Base-by-base conservation (phyloP, 2,113 vertebrate species). In the Rhadina sibilatrix region DNA sequence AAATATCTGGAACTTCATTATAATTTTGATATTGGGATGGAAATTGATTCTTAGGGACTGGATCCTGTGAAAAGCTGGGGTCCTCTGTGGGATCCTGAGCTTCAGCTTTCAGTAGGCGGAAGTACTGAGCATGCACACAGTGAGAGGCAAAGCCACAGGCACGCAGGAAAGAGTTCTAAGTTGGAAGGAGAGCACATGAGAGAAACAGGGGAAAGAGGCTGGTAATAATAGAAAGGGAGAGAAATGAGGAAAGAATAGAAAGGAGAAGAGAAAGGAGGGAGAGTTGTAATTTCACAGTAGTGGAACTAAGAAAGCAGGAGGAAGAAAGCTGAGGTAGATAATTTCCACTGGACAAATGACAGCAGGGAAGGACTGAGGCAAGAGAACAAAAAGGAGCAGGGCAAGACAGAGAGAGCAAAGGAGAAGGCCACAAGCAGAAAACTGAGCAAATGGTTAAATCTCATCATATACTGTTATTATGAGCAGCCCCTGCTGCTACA, bases 121-220 rank as follows among this genome's bases (percentile, higher is more conserved):
- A 60, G 24, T 25, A 31, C 0, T 65, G 37, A 77, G 24, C 3
- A 1, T 2, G 4, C 1, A 5, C 37, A 33, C 23, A 68, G 22
- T 0, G 0, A 59, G 53, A 1, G 1, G 10, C 42, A 37, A 33
- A 86, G 66, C 50, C 44, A 24, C 12, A 42, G 23, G 40, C 59
- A 77, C 0, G 1, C 17, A 47, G 56, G 59, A 50, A 19, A 30
- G 28, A 85, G 40, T 7, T 56, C n/a, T 28, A 49, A 38, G 49
- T 12, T 71, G 56, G 35, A 75, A 87, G 53, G 18, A 72, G 8
- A 38, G 12, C 1, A 1, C 5, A 2, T 8, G 35, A 63, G 21
- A 50, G n/a, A 66, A 69, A 50, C 20, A n/a, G 22, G 52, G 18
- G 63, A 66, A 23, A 38, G 37, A 72, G 23, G 31, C 11, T 76